Conservation (phyloP, 2,888 invertebrate species). For the Ornithoptera alexandrae region DNA sequence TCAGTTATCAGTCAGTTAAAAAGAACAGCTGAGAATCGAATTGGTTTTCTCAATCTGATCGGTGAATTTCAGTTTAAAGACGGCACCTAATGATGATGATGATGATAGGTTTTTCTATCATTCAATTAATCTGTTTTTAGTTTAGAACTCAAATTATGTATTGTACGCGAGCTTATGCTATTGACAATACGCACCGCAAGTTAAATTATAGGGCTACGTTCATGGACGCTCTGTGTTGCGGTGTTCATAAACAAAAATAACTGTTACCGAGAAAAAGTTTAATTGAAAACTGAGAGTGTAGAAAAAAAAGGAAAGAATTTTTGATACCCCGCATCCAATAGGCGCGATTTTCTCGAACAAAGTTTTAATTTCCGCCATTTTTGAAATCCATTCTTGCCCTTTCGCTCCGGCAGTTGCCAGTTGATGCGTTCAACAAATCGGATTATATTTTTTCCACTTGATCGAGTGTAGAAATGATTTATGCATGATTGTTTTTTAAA, state of each 20-base stretch:
- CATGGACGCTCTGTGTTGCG: not conserved
- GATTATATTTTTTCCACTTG: not conserved
- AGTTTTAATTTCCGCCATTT: constrained; percentile 21
- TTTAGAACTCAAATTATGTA: not conserved
- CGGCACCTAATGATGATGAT: too few species aligned
- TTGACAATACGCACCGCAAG: not conserved
- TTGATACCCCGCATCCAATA: constrained; percentile 6
- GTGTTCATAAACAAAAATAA: not conserved
- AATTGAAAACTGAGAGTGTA: constrained; percentile 1
- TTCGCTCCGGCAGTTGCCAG: constrained; percentile 10
- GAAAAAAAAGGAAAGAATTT: not conserved
- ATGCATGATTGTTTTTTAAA: not conserved
- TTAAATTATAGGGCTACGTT: not conserved
- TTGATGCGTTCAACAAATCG: constrained; percentile 13
- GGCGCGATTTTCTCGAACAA: constrained; percentile 12
- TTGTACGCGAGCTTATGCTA: not conserved
- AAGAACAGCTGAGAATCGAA: too few species aligned
- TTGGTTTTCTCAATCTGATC: not conserved
- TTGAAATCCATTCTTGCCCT: constrained; percentile 2
- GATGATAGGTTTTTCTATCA: too few species aligned
- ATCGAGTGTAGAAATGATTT: not conserved
- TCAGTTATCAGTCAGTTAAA: too few species aligned
- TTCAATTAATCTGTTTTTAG: not conserved
- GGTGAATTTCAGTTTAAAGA: too few species aligned
- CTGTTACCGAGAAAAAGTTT: constrained; percentile 10